Base-by-base conservation (phyloP, 2,888 invertebrate species). In the Trilocha varians region DNA sequence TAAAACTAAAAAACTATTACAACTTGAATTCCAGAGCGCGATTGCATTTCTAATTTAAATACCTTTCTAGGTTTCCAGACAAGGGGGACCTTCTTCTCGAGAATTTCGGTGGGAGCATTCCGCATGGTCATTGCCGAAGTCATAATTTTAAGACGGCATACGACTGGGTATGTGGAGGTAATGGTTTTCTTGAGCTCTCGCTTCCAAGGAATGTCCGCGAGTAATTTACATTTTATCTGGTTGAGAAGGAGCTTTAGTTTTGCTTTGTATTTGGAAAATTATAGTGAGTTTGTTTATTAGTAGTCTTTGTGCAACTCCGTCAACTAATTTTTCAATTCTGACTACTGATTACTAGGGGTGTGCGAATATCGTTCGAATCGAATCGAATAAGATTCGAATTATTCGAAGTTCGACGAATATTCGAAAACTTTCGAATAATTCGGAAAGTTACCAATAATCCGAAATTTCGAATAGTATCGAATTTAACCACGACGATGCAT, bases 71-170 rank as follows among this genome's bases (percentile, higher is more conserved):
- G 50, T 48, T 25, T 11, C n/a, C n/a, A n/a, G n/a, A n/a, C n/a
- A n/a, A 37, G 47, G 46, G 53, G 39, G 49, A 42, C 46, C 52
- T 55, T 55, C 47, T 46, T 44, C 49, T 54, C 62, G 76, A 25
- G 25, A 76, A 78, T 78, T 72, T 67, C 53, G 71, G 65, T 56
- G 72, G 71, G 66, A 55, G 62, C 72, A 80, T 82, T 78, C 78
- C 75, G 79, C 84, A 49, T 79, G 83, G 84, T 84, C 85, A 84
- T 84, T 73, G 75, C 62, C 61, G 41, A 67, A 74, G 62, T 80
- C 79, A 82, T 82, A 79, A 78, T 75, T 78, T 66, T 63, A 56
- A 48, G 50, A 57, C 47, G 56, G 51, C 62, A 64, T 65, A 60
- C 62, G 61, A 61, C 54, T 43, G 47, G 58, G 59, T 57, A 60